Evolutionary conservation across 1,140 invertebrate genomes (phyloP), one percentile per base, ranked within the genome.

Genomic region (Dendrolimus punctatus): DNA sequence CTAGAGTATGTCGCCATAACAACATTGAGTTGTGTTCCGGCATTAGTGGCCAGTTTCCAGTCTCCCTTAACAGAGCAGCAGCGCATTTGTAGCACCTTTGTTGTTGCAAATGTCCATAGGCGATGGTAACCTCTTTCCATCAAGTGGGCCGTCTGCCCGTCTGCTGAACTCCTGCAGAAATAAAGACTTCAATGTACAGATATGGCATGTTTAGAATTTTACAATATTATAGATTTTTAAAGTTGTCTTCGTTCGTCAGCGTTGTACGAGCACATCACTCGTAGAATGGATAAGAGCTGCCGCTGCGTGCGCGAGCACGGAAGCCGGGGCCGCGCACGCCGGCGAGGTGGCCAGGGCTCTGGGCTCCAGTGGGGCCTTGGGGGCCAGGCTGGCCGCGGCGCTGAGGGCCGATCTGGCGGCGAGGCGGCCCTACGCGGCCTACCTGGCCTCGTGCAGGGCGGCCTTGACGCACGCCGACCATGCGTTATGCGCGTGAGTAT

Each of bases 371-470:
- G 60, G 57, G 36, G 49, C 57, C 52, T 41, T 51, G 9, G 51
- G 44, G 46, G 62, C 64, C 6, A 68, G 80, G 3, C 64, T 77
- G 8, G 71, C 76, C 8, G 71, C 75, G 6, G 74, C 84, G 36
- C 57, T 87, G 57, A 64, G 80, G 7, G 71, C 76, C 6, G 80
- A 85, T 54, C 66, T 80, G 5, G 71, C 70, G 6, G 74, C 75
- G 9, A 59, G 81, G 6, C 58, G 78, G 3, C 90, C 91, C 39
- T 96, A 95, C 73, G 89, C 94, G 36, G 88, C 91, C 2, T 95
- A 95, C 79, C 84, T 96, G 46, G 90, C 93, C 41, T 86, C 91
- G 46, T 94, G 92, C 71, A 86, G 92, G 41, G 91, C 94, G 58
- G 90, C 91, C 4, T 80, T 95, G 5, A 80, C 95, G 39, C 88